Conservation (phyloP, 1,140 invertebrate genomes). For the Asobara japonica region DNA sequence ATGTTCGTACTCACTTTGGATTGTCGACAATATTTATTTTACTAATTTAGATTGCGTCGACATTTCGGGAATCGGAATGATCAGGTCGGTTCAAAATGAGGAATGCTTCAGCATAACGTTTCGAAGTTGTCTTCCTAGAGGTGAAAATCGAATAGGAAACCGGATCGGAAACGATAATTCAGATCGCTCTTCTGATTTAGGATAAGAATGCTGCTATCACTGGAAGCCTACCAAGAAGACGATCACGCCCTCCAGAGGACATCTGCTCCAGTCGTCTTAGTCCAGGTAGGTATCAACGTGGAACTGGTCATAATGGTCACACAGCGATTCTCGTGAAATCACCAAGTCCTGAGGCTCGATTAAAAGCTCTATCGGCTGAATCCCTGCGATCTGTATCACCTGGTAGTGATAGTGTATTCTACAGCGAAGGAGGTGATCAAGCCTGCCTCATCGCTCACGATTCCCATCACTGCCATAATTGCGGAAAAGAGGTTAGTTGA, state of each 20-base stretch:
- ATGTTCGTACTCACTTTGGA: too few species aligned
- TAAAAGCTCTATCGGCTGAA: constrained; percentile 86
- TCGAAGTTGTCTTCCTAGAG: too few species aligned
- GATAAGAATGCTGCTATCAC: constrained; percentile 71
- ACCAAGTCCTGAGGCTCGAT: constrained; percentile 64
- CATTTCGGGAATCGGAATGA: too few species aligned
- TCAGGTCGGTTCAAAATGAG: too few species aligned
- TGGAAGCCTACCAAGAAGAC: constrained; percentile 73
- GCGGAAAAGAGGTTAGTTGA: constrained; percentile 76
- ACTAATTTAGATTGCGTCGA: too few species aligned
- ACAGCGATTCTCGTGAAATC: constrained; percentile 58
- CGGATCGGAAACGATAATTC: background rate
- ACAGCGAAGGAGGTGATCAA: constrained; percentile 78
- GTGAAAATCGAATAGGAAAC: too few species aligned
- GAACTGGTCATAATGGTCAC: constrained; percentile 57
- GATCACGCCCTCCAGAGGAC: constrained; percentile 70
- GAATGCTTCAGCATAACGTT: too few species aligned
- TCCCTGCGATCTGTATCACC: constrained; percentile 85
- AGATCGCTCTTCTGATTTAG: too few species aligned
- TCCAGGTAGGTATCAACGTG: constrained; percentile 57
- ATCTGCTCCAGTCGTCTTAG: constrained; percentile 54
- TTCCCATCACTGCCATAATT: constrained; percentile 76
- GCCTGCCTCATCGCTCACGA: constrained; percentile 49
- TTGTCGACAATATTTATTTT: too few species aligned
- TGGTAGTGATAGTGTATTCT: constrained; percentile 88